Percentiles rank a stretch among this genome's conserved stretches.
These are phyloP conservation scores for Archilochus colubris DNA, from an alignment of 2,113 vertebrate genomes.

Conservation along the genomic window DNA sequence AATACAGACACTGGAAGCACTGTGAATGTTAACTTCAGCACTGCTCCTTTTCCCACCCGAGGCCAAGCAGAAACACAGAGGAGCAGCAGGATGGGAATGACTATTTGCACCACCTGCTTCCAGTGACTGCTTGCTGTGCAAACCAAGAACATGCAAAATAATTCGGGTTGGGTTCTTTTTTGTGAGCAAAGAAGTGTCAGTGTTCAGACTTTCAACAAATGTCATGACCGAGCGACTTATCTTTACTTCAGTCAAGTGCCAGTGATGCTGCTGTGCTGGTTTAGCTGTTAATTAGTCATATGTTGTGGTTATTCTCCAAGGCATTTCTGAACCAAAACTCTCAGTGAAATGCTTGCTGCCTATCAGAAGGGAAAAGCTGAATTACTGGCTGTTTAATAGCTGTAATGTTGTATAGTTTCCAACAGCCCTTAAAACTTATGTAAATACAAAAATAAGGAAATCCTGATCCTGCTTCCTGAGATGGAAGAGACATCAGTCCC, in stretches of 20 bases:
- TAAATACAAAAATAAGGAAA: background rate
- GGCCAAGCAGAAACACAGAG: background rate
- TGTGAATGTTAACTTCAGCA: background rate
- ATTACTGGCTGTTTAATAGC: background rate
- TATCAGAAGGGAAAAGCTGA: background rate
- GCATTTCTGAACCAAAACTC: background rate
- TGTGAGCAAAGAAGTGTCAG: background rate
- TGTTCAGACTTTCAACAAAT: background rate
- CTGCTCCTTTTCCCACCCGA: background rate
- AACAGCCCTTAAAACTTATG: background rate
- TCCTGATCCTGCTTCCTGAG: background rate
- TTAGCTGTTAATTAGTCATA: conserved; percentile 2
- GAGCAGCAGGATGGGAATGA: background rate
- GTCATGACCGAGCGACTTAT: background rate
- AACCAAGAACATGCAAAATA: background rate
- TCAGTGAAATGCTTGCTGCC: background rate
- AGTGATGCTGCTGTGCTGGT: background rate
- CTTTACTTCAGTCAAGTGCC: background rate
- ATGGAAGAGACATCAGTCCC: background rate
- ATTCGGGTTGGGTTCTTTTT: background rate
- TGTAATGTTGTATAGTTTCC: background rate
- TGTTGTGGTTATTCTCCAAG: background rate
- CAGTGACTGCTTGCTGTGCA: background rate
- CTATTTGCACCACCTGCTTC: background rate
- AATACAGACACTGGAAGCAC: background rate